Conservation (phyloP, 2,113 vertebrate genomes). For the Rostratula benghalensis region DNA sequence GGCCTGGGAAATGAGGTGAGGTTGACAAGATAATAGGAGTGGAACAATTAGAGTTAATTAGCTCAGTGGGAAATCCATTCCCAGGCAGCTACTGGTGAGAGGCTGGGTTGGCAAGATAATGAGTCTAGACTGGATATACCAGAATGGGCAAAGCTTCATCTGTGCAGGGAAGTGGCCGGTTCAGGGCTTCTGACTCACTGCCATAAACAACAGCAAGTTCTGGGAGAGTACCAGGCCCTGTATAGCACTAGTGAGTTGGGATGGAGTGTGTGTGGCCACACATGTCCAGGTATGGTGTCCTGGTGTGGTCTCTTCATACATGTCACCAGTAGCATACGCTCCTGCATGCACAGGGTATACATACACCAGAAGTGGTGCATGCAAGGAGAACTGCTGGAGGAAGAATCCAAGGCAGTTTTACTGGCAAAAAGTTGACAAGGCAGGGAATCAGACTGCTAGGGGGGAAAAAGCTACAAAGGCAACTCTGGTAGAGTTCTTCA, state of each 20-base stretch:
- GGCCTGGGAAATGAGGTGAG: constrained; percentile 66
- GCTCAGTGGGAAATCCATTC: constrained; percentile 53
- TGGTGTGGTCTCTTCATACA: not conserved
- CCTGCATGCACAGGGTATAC: not conserved
- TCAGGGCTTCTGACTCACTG: not conserved
- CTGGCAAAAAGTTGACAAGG: not conserved
- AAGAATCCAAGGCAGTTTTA: not conserved
- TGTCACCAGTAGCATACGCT: not conserved
- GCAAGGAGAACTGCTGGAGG: not conserved
- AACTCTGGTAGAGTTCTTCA: not conserved
- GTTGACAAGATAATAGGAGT: constrained; percentile 63
- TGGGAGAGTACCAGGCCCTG: not conserved
- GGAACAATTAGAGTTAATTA: constrained; percentile 68
- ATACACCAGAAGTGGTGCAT: not conserved
- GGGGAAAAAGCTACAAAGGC: not conserved
- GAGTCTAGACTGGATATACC: constrained; percentile 53
- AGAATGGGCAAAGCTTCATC: constrained; percentile 4
- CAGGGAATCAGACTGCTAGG: not conserved
- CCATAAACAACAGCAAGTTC: not conserved
- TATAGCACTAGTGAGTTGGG: not conserved
- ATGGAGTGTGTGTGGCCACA: accelerated
- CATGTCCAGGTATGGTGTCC: not conserved
- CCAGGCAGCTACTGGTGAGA: constrained; percentile 52
- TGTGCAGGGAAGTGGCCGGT: not conserved
- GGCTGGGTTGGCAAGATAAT: constrained; percentile 29